phyloP scores from a whole-genome alignment of 1,140 invertebrate species.

The Fopius arisanus region DNA sequence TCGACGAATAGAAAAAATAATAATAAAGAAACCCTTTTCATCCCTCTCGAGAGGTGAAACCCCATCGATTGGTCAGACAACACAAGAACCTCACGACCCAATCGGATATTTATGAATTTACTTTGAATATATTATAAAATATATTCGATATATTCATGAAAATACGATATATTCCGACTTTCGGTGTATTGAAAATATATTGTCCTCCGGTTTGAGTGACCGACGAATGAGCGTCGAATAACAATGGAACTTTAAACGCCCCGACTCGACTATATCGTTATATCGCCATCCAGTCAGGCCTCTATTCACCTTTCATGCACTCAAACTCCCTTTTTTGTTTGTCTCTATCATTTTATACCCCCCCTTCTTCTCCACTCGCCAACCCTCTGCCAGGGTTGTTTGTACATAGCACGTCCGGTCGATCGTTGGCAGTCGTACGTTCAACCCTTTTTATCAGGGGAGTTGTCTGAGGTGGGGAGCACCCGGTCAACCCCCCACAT shows the following conservation, averaged over 20 bases:
- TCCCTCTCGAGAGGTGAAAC: not conserved
- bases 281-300: not conserved
- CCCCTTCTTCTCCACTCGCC: too few relatives aligned
- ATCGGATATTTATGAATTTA: too few relatives aligned
- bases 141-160: too few relatives aligned
- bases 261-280: not conserved
- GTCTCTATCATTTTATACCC: not conserved
- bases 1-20: not conserved
- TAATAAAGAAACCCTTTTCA: constrained; percentile 6
- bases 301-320: not conserved
- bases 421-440: constrained; percentile 28
- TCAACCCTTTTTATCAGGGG: constrained; percentile 32
- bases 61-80: not conserved
- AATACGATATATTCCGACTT: too few relatives aligned
- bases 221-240: too few relatives aligned
- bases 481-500: constrained; percentile 17
- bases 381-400: not conserved
- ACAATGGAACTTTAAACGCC: constrained; percentile 29
- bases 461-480: not conserved
- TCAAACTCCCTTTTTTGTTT: constrained; percentile 4
- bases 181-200: too few relatives aligned
- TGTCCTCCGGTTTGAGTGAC: too few relatives aligned
- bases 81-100: too few relatives aligned
- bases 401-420: constrained; percentile 24
- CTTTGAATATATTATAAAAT: too few relatives aligned